Percentiles rank a stretch among this genome's conserved stretches.
Evolutionary conservation across 53 echinoderm and acorn worm species (phyloP).

Genomic region (Crossaster papposus): DNA sequence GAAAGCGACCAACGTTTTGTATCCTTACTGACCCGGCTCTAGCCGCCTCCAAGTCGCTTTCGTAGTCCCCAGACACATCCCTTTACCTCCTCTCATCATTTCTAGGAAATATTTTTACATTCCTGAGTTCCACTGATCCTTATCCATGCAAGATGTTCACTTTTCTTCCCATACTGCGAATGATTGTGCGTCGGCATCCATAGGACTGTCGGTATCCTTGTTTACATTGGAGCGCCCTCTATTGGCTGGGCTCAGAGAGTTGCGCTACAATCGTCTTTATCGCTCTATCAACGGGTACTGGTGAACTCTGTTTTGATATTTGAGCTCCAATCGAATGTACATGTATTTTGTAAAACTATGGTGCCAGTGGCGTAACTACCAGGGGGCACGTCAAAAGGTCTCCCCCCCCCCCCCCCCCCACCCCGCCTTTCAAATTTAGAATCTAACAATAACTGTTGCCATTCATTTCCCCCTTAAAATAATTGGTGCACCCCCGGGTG

Average conservation of each 20-base stretch:
- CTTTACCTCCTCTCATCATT: slow-evolving; percentile 1
- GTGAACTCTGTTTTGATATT: too few relatives aligned
- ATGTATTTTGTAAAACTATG: too few relatives aligned
- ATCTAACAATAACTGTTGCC: too few relatives aligned
- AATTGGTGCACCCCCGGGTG: too few relatives aligned
- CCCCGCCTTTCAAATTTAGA: too few relatives aligned
- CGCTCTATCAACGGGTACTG: not conserved
- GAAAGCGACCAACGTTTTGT: not conserved
- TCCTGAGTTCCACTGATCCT: slow-evolving; percentile 40
- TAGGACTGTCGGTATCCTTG: not conserved
- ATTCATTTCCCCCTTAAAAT: too few relatives aligned
- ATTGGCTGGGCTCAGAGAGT: not conserved
- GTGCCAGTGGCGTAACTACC: too few relatives aligned
- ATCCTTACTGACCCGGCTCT: slow-evolving; percentile 22
- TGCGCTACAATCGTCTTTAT: not conserved
- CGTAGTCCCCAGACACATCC: slow-evolving; percentile 30
- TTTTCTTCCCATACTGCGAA: not conserved
- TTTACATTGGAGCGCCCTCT: slow-evolving; percentile 14
- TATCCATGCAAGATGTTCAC: slow-evolving; percentile 53
- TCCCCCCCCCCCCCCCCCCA: too few relatives aligned
- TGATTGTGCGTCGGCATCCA: not conserved
- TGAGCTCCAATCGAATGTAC: too few relatives aligned
- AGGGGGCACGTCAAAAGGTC: too few relatives aligned
- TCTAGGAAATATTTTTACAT: not conserved
- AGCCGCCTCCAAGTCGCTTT: slow-evolving; percentile 38